These are phyloP conservation scores for Triops longicaudatus DNA, from an alignment of 1,140 invertebrate species.

Conservation along the genomic window DNA sequence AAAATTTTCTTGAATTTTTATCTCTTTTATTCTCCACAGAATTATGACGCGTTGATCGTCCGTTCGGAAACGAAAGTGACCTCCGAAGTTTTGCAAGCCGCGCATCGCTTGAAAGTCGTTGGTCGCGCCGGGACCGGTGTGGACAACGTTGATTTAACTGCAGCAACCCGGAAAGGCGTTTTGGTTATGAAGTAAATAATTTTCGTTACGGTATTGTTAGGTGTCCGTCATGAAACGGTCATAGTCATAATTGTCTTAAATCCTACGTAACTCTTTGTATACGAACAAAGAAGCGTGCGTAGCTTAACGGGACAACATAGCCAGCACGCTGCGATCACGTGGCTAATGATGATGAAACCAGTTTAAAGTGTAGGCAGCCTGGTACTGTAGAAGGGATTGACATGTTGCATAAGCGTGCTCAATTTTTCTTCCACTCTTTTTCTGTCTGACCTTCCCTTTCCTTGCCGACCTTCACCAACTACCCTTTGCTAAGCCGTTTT, in stretches of 20 bases:
- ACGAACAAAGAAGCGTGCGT: too few species aligned
- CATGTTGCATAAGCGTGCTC: too few species aligned
- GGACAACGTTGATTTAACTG: conserved; percentile 88
- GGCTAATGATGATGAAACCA: too few species aligned
- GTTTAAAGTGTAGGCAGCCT: too few species aligned
- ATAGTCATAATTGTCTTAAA: not conserved
- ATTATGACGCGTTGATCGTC: conserved; percentile 86
- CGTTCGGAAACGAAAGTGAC: conserved; percentile 94
- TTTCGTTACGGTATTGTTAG: conserved; percentile 17
- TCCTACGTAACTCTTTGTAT: too few species aligned
- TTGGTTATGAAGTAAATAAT: conserved; percentile 85
- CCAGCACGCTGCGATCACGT: too few species aligned
- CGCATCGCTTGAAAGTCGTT: conserved; percentile 67
- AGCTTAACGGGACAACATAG: too few species aligned
- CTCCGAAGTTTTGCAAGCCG: conserved; percentile 73
- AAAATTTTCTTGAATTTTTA: not conserved
- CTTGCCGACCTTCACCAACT: too few species aligned
- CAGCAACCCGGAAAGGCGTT: conserved; percentile 74
- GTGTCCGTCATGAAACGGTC: not conserved
- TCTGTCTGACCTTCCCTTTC: too few species aligned
- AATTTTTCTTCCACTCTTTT: too few species aligned
- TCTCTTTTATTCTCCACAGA: conserved; percentile 45
- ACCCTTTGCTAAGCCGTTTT: too few species aligned
- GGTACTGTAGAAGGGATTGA: too few species aligned
- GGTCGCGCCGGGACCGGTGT: conserved; percentile 94